These are phyloP conservation scores for Mobula birostris DNA, from an alignment of 2,113 vertebrate species.

Conservation along the genomic window DNA sequence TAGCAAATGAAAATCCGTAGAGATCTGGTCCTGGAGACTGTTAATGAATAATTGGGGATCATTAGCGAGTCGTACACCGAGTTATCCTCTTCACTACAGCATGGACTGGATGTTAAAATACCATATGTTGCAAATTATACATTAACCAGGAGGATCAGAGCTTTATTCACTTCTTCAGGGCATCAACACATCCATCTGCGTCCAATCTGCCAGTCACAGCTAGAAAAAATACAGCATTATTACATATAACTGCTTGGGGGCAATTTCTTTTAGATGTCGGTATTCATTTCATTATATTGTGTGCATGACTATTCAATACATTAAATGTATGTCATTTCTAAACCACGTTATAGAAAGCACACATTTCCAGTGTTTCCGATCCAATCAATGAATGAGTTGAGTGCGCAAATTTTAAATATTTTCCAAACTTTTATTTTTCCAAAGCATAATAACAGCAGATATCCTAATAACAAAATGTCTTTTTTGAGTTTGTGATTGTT, in stretches of 20 bases:
- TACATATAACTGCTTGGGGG: background rate
- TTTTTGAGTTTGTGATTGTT: background rate
- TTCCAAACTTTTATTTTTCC: background rate
- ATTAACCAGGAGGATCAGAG: slow-evolving; percentile 66
- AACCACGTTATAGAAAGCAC: background rate
- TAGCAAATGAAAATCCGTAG: slow-evolving; percentile 64
- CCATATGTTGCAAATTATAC: slow-evolving; percentile 90
- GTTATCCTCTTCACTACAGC: slow-evolving; percentile 50
- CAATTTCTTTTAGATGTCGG: background rate
- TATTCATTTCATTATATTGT: background rate
- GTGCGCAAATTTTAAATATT: background rate
- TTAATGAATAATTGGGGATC: slow-evolving; percentile 38
- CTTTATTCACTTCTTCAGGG: slow-evolving; percentile 52
- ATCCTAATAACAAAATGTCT: background rate
- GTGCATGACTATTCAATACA: background rate
- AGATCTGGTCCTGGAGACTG: slow-evolving; percentile 35
- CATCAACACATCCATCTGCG: slow-evolving; percentile 31
- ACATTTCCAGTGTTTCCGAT: background rate
- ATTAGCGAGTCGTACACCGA: slow-evolving; percentile 22
- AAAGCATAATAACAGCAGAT: background rate
- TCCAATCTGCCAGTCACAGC: slow-evolving; percentile 2
- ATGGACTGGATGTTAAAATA: slow-evolving; percentile 65
- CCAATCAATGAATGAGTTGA: background rate
- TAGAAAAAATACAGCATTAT: background rate
- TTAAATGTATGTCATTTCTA: background rate